Evolutionary conservation across 2,113 vertebrate species (phyloP), one percentile per base, ranked within the genome.

Genomic region (Hiodon tergisus): DNA sequence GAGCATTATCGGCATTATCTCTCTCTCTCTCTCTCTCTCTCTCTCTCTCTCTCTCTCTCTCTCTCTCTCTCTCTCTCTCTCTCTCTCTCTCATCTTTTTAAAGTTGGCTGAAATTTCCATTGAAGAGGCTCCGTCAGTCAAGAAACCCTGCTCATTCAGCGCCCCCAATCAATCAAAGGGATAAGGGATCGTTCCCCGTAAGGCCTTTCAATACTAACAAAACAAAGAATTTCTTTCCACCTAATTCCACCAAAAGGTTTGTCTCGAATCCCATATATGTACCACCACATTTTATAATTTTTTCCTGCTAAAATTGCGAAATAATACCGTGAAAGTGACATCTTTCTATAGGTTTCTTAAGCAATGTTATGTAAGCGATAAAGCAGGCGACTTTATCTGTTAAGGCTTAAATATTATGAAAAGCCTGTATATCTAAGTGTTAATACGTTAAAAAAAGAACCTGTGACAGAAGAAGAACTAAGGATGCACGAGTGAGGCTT

Each of bases 131-230:
- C 73, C 93, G 92, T 93, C 93, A 94, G 85, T 94, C 91, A 73
- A 80, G 84, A 86, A 78, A 86, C 81, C 83, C 69, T 86, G 89
- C 86, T 90, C 86, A 92, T 92, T 93, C 92, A 92, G 82, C 54
- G 59, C 63, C 61, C 88, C 88, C 90, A 89, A 93, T 93, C 92
- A 93, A 92, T 94, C 92, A 95, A 91, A 90, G 88, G 87, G 88
- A 92, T 87, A 1, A 87, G 85, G 86, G 89, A 89, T 90, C 88
- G 9, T 80, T 88, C 90, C 89, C 89, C 70, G 85, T 90, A 91
- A 85, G 75, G 73, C 77, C 91, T 93, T 93, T 93, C 90, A 91
- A 91, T 92, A 77, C 81, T 89, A 48, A 78, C 82, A 87, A 85
- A 82, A 91, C 92, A 93, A 92, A 90, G 89, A 88, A 84, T 89